Evolutionary conservation across 2,113 vertebrate genomes (phyloP).

Genomic region (Lagenorhynchus albirostris): DNA sequence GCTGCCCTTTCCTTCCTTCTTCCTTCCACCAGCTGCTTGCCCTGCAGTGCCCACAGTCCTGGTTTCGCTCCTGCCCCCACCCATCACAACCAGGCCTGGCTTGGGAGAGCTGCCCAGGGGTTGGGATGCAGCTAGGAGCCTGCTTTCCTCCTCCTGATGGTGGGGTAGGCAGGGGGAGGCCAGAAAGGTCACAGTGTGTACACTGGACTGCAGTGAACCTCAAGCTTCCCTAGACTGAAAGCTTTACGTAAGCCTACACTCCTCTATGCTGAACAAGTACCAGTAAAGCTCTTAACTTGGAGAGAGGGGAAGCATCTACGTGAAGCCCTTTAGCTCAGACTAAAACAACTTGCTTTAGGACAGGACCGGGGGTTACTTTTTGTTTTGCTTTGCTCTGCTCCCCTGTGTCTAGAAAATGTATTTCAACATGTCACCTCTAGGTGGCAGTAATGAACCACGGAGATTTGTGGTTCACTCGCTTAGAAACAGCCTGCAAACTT

Average conservation of each 20-base stretch:
- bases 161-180: too few relatives aligned
- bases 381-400: not conserved
- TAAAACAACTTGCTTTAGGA: not conserved
- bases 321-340: not conserved
- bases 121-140: not conserved
- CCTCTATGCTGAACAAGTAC: not conserved
- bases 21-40: not conserved
- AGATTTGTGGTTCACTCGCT: not conserved
- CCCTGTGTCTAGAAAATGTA: not conserved
- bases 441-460: conserved; percentile 74
- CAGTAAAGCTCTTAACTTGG: not conserved
- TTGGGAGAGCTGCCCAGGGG: not conserved
- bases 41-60: not conserved
- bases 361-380: not conserved
- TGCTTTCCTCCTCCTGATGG: not conserved
- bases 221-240: not conserved
- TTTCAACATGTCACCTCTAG: conserved; percentile 71
- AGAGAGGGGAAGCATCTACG: not conserved
- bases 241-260: not conserved
- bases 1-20: not conserved
- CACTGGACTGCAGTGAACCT: not conserved
- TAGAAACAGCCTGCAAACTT: not conserved
- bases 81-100: not conserved
- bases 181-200: not conserved
- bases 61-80: not conserved